Percentiles rank a stretch among this genome's conserved stretches.
Conservation (phyloP, 1,140 invertebrate genomes). For the Maniola jurtina region DNA sequence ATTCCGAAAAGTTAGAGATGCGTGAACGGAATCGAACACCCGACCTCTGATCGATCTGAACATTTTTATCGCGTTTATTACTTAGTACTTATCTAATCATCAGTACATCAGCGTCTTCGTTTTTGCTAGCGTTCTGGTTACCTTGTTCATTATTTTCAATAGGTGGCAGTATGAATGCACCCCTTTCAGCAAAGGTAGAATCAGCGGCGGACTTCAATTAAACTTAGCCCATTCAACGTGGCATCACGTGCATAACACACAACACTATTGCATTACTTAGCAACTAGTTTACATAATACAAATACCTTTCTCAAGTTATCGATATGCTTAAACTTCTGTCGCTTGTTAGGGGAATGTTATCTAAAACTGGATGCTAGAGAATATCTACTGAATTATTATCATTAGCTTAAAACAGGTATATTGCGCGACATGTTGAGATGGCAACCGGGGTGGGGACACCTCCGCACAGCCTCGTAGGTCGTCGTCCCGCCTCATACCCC, state of each 20-base stretch:
- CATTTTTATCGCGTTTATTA: too few species aligned
- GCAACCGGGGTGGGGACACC: too few species aligned
- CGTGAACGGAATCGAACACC: too few species aligned
- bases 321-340: conserved; percentile 11
- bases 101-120: too few species aligned
- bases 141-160: neutral
- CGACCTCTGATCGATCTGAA: too few species aligned
- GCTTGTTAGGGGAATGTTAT: neutral
- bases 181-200: conserved; percentile 25
- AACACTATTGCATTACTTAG: conserved; percentile 38
- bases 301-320: conserved; percentile 24
- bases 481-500: too few species aligned
- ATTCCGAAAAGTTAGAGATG: too few species aligned
- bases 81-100: too few species aligned
- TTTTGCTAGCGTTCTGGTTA: neutral
- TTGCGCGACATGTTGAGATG: too few species aligned
- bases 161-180: conserved; percentile 10
- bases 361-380: neutral
- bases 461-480: too few species aligned
- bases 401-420: too few species aligned
- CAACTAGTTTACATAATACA: conserved; percentile 40
- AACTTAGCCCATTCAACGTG: conserved; percentile 51
- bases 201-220: conserved; percentile 49
- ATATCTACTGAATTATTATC: neutral
- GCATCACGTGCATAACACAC: conserved; percentile 46